phyloP scores from a whole-genome alignment of 2,888 invertebrate species.

The Uloborus plumipes region DNA sequence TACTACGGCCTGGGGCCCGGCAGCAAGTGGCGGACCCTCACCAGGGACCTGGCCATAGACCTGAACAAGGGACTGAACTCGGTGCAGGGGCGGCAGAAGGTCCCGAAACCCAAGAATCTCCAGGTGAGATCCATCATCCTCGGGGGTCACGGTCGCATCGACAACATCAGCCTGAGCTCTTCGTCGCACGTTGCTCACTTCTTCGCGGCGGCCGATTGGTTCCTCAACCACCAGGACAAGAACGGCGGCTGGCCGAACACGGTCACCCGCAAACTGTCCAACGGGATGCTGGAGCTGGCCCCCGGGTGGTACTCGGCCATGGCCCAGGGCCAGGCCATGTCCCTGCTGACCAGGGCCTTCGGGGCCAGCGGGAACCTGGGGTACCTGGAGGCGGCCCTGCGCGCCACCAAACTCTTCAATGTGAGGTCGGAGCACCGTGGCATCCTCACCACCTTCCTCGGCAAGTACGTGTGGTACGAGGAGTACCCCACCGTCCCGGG shows the following conservation, averaged over 20 bases:
- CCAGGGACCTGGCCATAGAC: slow-evolving; percentile 90
- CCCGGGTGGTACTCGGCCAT: slow-evolving; percentile 98
- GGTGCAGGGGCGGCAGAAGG: slow-evolving; percentile 60
- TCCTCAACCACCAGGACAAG: slow-evolving; percentile 86
- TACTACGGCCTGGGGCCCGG: slow-evolving; percentile 61
- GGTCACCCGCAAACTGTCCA: slow-evolving; percentile 78
- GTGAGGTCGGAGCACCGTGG: slow-evolving; percentile 83
- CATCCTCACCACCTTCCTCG: slow-evolving; percentile 87
- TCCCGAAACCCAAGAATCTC: slow-evolving; percentile 61
- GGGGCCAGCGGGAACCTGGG: slow-evolving; percentile 77
- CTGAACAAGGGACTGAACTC: slow-evolving; percentile 85
- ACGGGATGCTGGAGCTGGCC: slow-evolving; percentile 82
- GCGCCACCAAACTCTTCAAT: slow-evolving; percentile 84
- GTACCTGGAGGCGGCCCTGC: slow-evolving; percentile 86
- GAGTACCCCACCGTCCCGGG: slow-evolving; percentile 97
- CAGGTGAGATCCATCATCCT: slow-evolving; percentile 70
- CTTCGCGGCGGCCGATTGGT: slow-evolving; percentile 93
- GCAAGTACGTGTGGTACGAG: slow-evolving; percentile 93
- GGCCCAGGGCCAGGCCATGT: slow-evolving; percentile 96
- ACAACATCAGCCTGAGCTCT: slow-evolving; percentile 83
- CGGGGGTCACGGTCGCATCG: slow-evolving; percentile 81
- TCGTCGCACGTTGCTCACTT: slow-evolving; percentile 92
- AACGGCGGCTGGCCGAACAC: slow-evolving; percentile 95
- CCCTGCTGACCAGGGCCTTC: slow-evolving; percentile 88
- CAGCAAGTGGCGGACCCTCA: slow-evolving; percentile 70